Evolutionary conservation across 2,888 invertebrate genomes (phyloP).

Genomic region (Ellobium chinense): DNA sequence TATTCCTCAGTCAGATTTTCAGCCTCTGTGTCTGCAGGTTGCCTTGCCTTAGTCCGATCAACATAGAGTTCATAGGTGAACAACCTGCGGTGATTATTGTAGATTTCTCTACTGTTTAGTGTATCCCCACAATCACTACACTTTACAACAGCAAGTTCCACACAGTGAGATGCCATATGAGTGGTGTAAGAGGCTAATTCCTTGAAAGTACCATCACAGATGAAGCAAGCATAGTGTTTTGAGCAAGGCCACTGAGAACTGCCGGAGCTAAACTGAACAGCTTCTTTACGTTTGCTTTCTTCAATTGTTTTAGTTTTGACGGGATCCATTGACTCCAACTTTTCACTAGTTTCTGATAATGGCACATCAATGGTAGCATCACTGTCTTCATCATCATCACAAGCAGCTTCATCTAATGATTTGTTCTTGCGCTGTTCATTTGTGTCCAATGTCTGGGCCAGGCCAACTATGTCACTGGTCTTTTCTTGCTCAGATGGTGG

Average conservation of each 20-base stretch:
- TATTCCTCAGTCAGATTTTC: neutral
- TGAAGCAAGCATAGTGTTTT: slow-evolving; percentile 40
- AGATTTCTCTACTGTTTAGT: neutral
- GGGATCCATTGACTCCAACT: neutral
- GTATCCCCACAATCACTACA: slow-evolving; percentile 29
- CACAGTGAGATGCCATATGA: slow-evolving; percentile 28
- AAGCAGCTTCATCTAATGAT: neutral
- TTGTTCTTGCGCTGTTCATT: neutral
- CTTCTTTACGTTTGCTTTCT: neutral
- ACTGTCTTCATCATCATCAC: slow-evolving; percentile 29
- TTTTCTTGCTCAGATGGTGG: neutral
- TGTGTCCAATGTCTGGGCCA: too few species aligned
- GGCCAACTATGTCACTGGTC: too few species aligned
- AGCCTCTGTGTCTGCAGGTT: neutral
- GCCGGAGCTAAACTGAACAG: neutral
- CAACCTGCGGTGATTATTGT: slow-evolving; percentile 27
- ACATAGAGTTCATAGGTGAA: slow-evolving; percentile 36
- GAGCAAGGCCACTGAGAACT: too few species aligned
- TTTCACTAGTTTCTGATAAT: neutral
- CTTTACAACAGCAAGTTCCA: neutral
- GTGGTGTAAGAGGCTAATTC: neutral
- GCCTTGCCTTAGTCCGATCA: neutral
- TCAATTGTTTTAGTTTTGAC: neutral
- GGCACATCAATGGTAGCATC: slow-evolving; percentile 41
- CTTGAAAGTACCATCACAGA: slow-evolving; percentile 34